Percentiles rank a stretch among this genome's conserved stretches.
phyloP scores from a whole-genome alignment of 2,888 invertebrate genomes.

The Oasisia sp. region DNA sequence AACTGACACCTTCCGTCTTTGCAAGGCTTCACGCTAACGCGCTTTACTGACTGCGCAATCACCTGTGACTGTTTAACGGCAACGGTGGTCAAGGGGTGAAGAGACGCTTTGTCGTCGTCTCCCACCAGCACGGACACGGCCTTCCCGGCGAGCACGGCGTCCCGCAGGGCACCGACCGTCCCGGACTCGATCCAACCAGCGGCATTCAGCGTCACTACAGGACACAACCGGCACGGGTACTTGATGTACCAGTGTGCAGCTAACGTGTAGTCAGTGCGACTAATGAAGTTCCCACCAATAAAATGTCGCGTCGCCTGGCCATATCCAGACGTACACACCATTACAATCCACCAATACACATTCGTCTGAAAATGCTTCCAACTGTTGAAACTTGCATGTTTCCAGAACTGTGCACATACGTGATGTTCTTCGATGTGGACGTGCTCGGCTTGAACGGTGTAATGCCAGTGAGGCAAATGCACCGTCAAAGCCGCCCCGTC shows the following conservation, averaged over 20 bases:
- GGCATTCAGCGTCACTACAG: not conserved
- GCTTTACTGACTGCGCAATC: not conserved
- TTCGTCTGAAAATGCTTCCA: not conserved
- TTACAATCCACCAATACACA: not conserved
- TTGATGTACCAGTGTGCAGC: not conserved
- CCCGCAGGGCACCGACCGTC: not conserved
- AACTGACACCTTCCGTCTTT: not conserved
- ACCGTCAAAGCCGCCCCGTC: not conserved
- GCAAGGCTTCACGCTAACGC: not conserved
- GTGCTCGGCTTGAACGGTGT: not conserved
- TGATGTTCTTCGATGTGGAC: not conserved
- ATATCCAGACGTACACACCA: not conserved
- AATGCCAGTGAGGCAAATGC: not conserved
- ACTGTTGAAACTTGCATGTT: not conserved
- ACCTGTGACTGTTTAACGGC: not conserved
- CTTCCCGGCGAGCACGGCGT: not conserved
- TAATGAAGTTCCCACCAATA: not conserved
- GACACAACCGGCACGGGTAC: not conserved
- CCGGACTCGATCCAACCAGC: not conserved
- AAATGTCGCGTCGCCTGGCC: not conserved
- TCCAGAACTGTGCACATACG: not conserved
- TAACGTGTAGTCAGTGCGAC: not conserved
- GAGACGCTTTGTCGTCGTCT: not conserved
- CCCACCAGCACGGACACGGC: not conserved
- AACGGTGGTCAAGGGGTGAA: not conserved